A percentile compares a stretch with the other conserved stretches of the same genome.
Evolutionary conservation across 2,888 invertebrate genomes (phyloP).

Genomic region (Pteria penguin): DNA sequence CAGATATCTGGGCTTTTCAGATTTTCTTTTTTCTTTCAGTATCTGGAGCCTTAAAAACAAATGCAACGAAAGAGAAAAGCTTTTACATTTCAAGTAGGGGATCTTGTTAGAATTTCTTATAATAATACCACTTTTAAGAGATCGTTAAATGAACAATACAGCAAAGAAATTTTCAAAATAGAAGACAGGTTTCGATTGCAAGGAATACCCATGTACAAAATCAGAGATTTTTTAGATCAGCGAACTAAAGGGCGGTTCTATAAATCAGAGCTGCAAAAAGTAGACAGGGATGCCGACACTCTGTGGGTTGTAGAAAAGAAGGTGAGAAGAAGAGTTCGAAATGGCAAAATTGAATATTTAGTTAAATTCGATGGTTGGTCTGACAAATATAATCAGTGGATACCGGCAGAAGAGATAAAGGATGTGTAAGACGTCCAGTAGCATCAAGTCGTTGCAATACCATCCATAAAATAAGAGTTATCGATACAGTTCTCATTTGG

Average conservation of each 20-base stretch:
- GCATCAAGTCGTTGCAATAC: constrained; percentile 10
- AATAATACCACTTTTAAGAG: neutral
- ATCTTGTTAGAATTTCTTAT: constrained; percentile 12
- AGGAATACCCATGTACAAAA: constrained; percentile 27
- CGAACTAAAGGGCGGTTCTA: constrained; percentile 16
- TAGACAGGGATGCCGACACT: constrained; percentile 47
- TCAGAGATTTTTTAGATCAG: constrained; percentile 14
- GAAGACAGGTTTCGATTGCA: constrained; percentile 20
- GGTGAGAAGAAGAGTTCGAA: constrained; percentile 37
- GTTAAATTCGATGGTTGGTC: constrained; percentile 29
- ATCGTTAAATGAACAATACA: constrained; percentile 8
- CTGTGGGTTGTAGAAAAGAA: constrained; percentile 52
- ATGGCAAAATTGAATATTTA: constrained; percentile 41
- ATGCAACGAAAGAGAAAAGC: neutral
- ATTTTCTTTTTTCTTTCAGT: too few relatives aligned
- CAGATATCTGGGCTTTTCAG: too few relatives aligned
- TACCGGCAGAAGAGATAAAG: neutral
- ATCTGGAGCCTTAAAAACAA: constrained; percentile 15
- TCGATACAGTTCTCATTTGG: constrained; percentile 21
- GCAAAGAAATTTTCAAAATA: constrained; percentile 26
- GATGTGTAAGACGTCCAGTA: constrained; percentile 15
- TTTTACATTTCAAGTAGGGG: constrained; percentile 8
- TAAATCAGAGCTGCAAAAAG: constrained; percentile 29
- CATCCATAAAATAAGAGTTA: constrained; percentile 24
- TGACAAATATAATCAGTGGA: constrained; percentile 24